These are phyloP conservation scores for Ylistrum balloti DNA, from an alignment of 1,140 invertebrate genomes.

Conservation along the genomic window DNA sequence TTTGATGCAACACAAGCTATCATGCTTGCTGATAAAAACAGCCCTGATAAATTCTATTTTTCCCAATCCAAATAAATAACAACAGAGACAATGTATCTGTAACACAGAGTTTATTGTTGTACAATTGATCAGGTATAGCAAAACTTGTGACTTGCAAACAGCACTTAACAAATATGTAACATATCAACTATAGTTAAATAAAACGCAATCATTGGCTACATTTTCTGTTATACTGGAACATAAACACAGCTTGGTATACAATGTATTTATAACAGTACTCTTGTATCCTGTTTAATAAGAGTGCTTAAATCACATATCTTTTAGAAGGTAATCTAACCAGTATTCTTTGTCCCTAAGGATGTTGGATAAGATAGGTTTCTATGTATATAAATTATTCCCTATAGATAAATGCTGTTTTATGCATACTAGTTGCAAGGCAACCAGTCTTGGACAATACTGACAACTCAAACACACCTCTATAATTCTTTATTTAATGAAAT, in stretches of 20 bases:
- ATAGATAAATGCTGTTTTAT: no score
- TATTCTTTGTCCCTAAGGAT: not conserved
- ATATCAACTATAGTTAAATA: not conserved
- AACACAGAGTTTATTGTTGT: slow-evolving; percentile 35
- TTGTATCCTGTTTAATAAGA: no score
- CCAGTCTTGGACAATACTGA: not conserved
- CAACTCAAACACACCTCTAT: slow-evolving; percentile 20
- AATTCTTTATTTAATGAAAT: not conserved
- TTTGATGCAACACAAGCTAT: no score
- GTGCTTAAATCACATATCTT: no score
- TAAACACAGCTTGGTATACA: no score
- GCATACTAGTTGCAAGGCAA: not conserved
- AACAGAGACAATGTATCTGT: not conserved
- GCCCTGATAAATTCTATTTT: no score
- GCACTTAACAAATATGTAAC: not conserved
- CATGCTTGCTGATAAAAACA: no score
- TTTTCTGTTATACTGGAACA: no score
- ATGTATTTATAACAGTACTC: no score
- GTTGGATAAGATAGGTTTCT: not conserved
- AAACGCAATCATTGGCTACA: no score
- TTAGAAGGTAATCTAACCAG: no score
- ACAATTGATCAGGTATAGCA: not conserved
- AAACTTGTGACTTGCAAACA: slow-evolving; percentile 32
- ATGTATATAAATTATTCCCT: not conserved
- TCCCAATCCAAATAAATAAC: no score